These are phyloP conservation scores for Argyrosomus regius DNA, from an alignment of 2,797 vertebrate species.

Conservation along the genomic window DNA sequence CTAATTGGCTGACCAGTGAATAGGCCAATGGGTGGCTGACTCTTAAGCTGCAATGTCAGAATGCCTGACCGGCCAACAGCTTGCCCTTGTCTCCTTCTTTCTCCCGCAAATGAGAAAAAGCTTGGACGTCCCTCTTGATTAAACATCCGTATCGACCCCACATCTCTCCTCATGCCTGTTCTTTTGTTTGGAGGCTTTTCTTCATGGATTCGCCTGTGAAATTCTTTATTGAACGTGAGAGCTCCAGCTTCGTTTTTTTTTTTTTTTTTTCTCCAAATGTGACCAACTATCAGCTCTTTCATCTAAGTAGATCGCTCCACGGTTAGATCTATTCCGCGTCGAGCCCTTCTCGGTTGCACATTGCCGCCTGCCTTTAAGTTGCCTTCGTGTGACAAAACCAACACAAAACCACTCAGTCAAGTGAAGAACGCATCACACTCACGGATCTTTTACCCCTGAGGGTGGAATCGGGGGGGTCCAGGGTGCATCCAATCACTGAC, in stretches of 20 bases:
- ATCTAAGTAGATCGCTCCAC: slow-evolving; percentile 7
- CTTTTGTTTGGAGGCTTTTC: slow-evolving; percentile 74
- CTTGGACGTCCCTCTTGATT: slow-evolving; percentile 69
- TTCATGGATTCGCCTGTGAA: slow-evolving; percentile 31
- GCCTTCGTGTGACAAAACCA: slow-evolving; percentile 62
- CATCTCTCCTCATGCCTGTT: slow-evolving; percentile 55
- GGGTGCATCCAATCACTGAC: slow-evolving; percentile 75
- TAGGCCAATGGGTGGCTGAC: slow-evolving; percentile 73
- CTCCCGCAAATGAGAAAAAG: slow-evolving; percentile 77
- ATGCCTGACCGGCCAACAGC: slow-evolving; percentile 70
- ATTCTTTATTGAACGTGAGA: slow-evolving; percentile 33
- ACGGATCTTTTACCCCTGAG: slow-evolving; percentile 50
- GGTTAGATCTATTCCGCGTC: slow-evolving; percentile 3
- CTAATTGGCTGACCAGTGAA: slow-evolving; percentile 84
- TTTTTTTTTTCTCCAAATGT: slow-evolving; percentile 19
- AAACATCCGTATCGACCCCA: slow-evolving; percentile 75
- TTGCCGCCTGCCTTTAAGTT: slow-evolving; percentile 50
- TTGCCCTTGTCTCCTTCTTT: slow-evolving; percentile 68
- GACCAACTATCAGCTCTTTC: slow-evolving; percentile 30
- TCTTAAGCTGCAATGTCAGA: slow-evolving; percentile 74
- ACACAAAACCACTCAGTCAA: slow-evolving; percentile 70
- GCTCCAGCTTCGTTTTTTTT: slow-evolving; percentile 27
- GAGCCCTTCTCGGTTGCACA: slow-evolving; percentile 17
- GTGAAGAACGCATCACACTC: slow-evolving; percentile 42
- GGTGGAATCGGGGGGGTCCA: slow-evolving; percentile 21